Evolutionary conservation across 2,113 vertebrate species (phyloP).

Genomic region (Mus spicilegus): DNA sequence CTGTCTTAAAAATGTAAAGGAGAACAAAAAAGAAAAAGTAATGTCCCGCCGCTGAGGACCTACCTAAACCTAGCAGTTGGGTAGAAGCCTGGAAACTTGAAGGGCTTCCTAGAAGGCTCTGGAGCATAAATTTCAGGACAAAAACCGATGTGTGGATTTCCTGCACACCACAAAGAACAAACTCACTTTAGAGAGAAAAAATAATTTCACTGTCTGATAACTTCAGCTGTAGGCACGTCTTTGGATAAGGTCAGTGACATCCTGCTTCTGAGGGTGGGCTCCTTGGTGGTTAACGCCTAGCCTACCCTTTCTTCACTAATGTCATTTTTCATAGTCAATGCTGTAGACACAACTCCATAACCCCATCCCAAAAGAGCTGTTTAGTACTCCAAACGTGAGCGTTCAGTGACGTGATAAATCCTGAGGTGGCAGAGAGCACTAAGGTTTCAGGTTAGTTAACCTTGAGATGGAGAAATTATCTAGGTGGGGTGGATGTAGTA

Average conservation of each 20-base stretch:
- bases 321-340: background rate
- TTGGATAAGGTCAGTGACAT: background rate
- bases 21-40: background rate
- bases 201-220: background rate
- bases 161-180: background rate
- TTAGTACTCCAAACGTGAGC: background rate
- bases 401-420: background rate
- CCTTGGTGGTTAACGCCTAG: background rate
- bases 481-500: background rate
- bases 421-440: background rate
- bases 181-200: background rate
- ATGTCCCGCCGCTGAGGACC: background rate
- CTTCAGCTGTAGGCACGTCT: background rate
- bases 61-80: background rate
- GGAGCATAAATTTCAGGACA: background rate
- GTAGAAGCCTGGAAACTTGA: background rate
- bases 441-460: background rate
- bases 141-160: background rate
- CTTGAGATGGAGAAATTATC: background rate
- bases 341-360: background rate
- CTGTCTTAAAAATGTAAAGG: background rate
- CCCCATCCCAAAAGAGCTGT: background rate
- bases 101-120: background rate
- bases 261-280: background rate
- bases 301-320: background rate